Conservation (phyloP, 1,140 invertebrate genomes). For the Potamilus streckersoni region DNA sequence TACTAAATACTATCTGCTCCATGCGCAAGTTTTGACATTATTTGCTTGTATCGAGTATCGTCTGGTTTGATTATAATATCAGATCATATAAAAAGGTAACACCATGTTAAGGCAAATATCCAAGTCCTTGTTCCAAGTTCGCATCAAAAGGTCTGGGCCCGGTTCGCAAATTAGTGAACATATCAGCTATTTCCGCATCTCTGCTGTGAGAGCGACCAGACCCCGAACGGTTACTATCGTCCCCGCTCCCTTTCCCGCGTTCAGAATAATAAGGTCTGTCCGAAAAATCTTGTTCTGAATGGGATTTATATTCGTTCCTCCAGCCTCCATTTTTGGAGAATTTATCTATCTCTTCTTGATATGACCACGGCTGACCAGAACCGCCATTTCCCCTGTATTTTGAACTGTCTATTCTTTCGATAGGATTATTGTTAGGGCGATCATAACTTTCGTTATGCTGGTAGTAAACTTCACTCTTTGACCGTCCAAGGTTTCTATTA, state of each 20-base stretch:
- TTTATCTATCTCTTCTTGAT: slow-evolving; percentile 24
- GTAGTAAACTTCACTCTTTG: slow-evolving; percentile 23
- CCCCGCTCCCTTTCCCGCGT: too few species aligned
- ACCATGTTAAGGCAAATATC: slow-evolving; percentile 23
- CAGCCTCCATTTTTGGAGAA: slow-evolving; percentile 10
- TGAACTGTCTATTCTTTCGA: not conserved
- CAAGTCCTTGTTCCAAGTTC: slow-evolving; percentile 23
- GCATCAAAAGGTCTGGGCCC: slow-evolving; percentile 1
- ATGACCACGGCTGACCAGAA: slow-evolving; percentile 20
- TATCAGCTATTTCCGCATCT: slow-evolving; percentile 26
- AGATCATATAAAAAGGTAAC: not conserved
- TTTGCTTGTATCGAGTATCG: too few species aligned
- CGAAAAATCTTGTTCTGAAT: too few species aligned
- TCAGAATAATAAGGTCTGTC: too few species aligned
- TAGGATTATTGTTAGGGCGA: not conserved
- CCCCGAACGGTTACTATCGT: not conserved
- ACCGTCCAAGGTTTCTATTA: not conserved
- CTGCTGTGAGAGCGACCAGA: slow-evolving; percentile 2
- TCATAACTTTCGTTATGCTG: not conserved
- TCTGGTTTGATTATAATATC: too few species aligned
- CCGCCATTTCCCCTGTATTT: not conserved
- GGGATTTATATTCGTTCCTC: too few species aligned
- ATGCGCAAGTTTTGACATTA: too few species aligned
- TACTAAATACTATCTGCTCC: too few species aligned
- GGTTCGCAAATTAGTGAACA: slow-evolving; percentile 24